Conservation (phyloP, 2,888 invertebrate species). For the Tinea pellionella region DNA sequence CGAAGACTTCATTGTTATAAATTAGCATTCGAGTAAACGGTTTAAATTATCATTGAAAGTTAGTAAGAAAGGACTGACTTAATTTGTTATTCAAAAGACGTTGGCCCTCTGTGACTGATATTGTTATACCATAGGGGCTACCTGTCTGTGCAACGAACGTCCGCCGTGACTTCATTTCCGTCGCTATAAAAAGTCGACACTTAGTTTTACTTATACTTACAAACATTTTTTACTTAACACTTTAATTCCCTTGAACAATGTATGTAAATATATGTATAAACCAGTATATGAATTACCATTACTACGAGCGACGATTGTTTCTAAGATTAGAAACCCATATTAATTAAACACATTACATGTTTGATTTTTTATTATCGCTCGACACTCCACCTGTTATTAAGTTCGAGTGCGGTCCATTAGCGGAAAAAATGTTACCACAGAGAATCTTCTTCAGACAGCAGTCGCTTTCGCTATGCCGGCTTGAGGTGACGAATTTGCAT, state of each 20-base stretch:
- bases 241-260: constrained; percentile 14
- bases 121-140: background rate
- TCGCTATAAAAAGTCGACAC: constrained; percentile 6
- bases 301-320: too few species aligned
- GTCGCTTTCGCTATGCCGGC: too few species aligned
- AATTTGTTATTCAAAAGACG: background rate
- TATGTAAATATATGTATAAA: constrained; percentile 15
- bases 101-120: background rate
- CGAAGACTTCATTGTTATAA: background rate
- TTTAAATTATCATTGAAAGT: constrained; percentile 9
- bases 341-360: too few species aligned
- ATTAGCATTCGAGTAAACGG: background rate
- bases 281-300: background rate
- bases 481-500: too few species aligned
- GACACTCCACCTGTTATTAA: too few species aligned
- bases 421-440: too few species aligned
- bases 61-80: constrained; percentile 3
- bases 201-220: background rate
- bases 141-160: background rate
- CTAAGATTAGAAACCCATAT: too few species aligned
- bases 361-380: too few species aligned
- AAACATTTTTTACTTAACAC: background rate
- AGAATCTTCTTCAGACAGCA: too few species aligned
- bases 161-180: constrained; percentile 10
- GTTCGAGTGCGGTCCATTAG: too few species aligned